A percentile compares a stretch with the other conserved stretches of the same genome.
Conservation (phyloP, 1,140 invertebrate genomes). For the Camponotus pennsylvanicus region DNA sequence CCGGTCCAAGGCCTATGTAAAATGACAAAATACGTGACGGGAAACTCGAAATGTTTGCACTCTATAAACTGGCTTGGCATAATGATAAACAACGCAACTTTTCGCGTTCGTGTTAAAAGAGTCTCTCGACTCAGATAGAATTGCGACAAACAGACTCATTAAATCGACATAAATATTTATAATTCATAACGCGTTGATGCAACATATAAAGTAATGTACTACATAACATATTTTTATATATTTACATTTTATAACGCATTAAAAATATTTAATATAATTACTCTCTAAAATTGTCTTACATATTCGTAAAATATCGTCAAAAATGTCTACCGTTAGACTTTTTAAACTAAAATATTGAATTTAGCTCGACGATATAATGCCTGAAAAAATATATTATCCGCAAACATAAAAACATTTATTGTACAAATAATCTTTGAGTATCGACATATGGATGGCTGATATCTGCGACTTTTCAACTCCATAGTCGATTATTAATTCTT, state of each 20-base stretch:
- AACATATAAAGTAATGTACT: background rate
- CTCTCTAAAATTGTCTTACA: background rate
- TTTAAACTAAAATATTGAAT: background rate
- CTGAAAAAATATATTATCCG: background rate
- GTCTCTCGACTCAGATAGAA: background rate
- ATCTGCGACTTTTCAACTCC: constrained; percentile 19
- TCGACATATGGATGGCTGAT: background rate
- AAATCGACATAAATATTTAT: background rate
- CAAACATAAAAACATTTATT: background rate
- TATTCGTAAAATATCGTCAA: background rate
- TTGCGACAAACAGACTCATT: background rate
- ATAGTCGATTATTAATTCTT: constrained; percentile 28
- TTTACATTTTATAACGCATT: background rate
- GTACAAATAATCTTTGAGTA: background rate
- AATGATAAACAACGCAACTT: constrained; percentile 31
- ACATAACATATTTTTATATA: background rate
- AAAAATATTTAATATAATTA: background rate
- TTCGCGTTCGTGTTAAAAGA: constrained; percentile 9
- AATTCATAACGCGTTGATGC: background rate
- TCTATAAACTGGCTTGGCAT: constrained; percentile 16
- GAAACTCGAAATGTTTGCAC: constrained; percentile 46
- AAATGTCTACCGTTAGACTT: background rate
- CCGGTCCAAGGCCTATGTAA: constrained; percentile 34
- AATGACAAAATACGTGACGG: constrained; percentile 68
- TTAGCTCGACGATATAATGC: background rate